Percentiles rank a stretch among this genome's conserved stretches.
Evolutionary conservation across 2,797 vertebrate species (phyloP).

Genomic region (Tauraco hartlaubi): DNA sequence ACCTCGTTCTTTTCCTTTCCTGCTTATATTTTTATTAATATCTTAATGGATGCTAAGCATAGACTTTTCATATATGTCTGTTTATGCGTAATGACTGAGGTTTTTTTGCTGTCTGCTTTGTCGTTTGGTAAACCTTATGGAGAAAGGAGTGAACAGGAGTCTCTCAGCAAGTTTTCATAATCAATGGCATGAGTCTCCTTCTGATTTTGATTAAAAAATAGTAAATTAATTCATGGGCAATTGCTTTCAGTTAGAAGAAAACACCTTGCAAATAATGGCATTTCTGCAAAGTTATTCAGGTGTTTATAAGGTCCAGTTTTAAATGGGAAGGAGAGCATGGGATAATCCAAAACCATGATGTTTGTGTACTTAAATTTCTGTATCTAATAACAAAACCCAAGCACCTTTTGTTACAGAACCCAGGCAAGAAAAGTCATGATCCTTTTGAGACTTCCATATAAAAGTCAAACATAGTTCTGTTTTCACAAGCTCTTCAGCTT

Average conservation of each 20-base stretch:
- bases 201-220: background rate
- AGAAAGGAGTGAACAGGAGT: background rate
- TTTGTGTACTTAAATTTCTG: background rate
- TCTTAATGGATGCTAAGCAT: background rate
- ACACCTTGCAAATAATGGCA: background rate
- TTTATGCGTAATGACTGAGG: background rate
- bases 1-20: background rate
- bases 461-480: background rate
- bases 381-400: background rate
- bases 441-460: background rate
- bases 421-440: background rate
- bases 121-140: background rate
- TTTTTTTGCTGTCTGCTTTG: background rate
- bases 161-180: background rate
- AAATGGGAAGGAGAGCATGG: background rate
- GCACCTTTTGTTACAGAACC: background rate
- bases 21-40: background rate
- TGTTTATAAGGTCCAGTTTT: background rate
- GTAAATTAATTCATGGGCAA: background rate
- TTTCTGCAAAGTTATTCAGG: background rate
- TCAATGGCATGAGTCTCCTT: background rate
- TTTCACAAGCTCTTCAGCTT: conserved; percentile 11
- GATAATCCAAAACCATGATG: background rate
- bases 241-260: background rate
- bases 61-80: background rate